Evolutionary conservation across 2,113 vertebrate species (phyloP), one percentile per base, ranked within the genome.

Genomic region (Lipotes vexillifer): DNA sequence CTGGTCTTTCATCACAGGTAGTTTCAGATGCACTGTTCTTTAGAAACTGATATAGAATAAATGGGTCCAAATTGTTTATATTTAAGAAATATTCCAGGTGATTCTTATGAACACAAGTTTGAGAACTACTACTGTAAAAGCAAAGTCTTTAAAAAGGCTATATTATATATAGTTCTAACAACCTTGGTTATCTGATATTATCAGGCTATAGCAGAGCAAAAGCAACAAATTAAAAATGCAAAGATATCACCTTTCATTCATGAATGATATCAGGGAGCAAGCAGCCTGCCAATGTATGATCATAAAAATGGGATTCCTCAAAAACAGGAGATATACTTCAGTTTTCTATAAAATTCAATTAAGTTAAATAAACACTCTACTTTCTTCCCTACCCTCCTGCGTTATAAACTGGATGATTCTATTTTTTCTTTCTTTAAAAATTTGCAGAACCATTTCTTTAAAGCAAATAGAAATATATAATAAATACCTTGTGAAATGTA

Each of bases 71-170:
- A 29, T 5, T 20, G 0, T 84, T 97, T 52, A 72, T 44, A 92
- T 66, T 77, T 88, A 92, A 83, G 41, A 95, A 81, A 55, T 82
- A 81, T 55, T 36, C 29, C 61, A 55, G 44, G 46, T 94, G 69
- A 93, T 90, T 96, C 82, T 85, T 59, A 84, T 8, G 27, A 96
- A 90, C 25, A 55, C 49, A 94, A 87, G 41, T 61, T 92, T 72
- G 38, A 94, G 46, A 84, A 89, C 23, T 18, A 71, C 11, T 82
- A 18, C 31, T 66, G 41, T 61, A 94, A 93, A 59, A 59, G 11
- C 31, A 81, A 65, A 96, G 18, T 29, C 69, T 75, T 88, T 65
- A 74, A 75, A 95, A 84, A 65, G 44, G 44, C 5, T 84, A 63
- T 84, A 57, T 90, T 91, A 88, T 38, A 84, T 25, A 75, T 3